A percentile compares a stretch with the other conserved stretches of the same genome.
These are phyloP conservation scores for Labroides dimidiatus DNA, from an alignment of 2,797 vertebrate genomes.

Conservation along the genomic window DNA sequence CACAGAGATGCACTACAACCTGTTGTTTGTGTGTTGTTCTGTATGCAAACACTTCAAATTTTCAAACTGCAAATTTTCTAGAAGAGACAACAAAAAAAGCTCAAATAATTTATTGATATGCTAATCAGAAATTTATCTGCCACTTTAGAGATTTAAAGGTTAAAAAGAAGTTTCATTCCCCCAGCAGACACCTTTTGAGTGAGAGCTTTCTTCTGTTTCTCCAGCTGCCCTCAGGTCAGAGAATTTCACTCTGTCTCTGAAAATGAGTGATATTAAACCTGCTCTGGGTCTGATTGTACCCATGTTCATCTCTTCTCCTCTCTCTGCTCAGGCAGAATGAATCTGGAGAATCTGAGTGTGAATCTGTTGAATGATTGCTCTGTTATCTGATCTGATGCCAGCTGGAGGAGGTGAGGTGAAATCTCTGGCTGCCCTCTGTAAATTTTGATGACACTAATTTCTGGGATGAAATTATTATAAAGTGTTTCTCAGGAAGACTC, in stretches of 20 bases:
- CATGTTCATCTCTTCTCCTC: background rate
- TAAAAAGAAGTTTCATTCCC: too few relatives aligned
- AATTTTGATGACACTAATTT: conserved; percentile 33
- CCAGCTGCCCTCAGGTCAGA: background rate
- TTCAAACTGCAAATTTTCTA: too few relatives aligned
- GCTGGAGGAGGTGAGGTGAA: conserved; percentile 12
- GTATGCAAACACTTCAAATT: too few relatives aligned
- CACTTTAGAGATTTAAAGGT: too few relatives aligned
- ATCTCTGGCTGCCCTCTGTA: background rate
- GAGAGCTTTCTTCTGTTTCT: background rate
- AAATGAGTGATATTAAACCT: background rate
- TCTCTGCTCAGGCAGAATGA: conserved; percentile 9
- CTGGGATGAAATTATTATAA: conserved; percentile 8
- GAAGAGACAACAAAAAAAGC: too few relatives aligned
- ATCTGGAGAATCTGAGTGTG: too few relatives aligned
- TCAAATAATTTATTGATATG: too few relatives aligned
- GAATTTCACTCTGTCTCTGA: background rate
- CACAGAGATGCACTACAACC: too few relatives aligned
- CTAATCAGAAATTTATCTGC: too few relatives aligned
- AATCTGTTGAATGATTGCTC: conserved; percentile 12
- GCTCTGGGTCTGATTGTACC: background rate
- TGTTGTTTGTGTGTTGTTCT: too few relatives aligned
- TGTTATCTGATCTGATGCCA: conserved; percentile 3
- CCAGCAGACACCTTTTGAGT: background rate
- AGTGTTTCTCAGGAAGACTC: conserved; percentile 11